Conservation (phyloP, 2,888 invertebrate species). For the Oasisia sp. region DNA sequence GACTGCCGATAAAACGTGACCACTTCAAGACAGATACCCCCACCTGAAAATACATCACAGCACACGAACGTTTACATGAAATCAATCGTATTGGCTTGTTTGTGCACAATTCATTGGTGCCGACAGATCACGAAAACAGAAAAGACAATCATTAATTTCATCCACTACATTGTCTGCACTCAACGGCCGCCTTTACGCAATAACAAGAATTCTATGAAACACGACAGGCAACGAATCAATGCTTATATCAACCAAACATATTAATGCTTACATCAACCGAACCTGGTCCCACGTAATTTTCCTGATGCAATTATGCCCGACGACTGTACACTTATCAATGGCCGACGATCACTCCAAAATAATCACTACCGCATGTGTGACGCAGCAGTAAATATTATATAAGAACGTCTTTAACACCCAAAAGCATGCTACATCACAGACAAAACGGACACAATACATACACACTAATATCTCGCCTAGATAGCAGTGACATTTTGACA, state of each 20-base stretch:
- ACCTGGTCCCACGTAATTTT: neutral
- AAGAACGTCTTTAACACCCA: neutral
- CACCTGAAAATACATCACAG: neutral
- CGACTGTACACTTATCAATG: neutral
- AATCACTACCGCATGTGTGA: neutral
- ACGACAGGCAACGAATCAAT: neutral
- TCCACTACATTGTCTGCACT: neutral
- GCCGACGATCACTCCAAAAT: neutral
- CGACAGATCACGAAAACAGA: neutral
- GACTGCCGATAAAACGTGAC: neutral
- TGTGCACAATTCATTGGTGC: neutral
- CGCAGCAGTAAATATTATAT: neutral
- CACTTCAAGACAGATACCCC: neutral
- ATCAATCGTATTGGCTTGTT: neutral
- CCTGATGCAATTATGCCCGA: neutral
- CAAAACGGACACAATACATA: neutral
- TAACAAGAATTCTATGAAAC: neutral
- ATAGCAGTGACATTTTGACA: neutral
- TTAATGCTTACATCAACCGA: neutral
- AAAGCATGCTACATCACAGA: neutral
- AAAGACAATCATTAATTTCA: neutral
- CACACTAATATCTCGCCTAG: neutral
- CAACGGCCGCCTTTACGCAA: neutral
- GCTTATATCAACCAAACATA: neutral
- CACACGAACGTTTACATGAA: neutral